phyloP scores from a whole-genome alignment of 2,888 invertebrate species.

The Luperina nickerlii region DNA sequence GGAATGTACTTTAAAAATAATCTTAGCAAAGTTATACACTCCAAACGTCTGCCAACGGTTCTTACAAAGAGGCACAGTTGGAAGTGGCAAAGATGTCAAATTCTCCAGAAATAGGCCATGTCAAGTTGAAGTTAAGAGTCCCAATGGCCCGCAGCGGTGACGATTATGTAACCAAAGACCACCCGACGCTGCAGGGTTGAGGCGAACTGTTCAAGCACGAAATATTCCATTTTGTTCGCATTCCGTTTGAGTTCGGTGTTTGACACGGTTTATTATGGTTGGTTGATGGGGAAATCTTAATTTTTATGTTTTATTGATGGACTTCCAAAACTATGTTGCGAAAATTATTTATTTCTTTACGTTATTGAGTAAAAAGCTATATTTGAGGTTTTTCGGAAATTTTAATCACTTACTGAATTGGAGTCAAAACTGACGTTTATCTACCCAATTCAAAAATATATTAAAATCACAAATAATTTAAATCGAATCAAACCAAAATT shows the following conservation, averaged over 20 bases:
- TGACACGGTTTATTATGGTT: constrained; percentile 46
- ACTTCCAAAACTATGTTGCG: neutral
- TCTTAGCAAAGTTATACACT: constrained; percentile 37
- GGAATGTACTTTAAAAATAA: constrained; percentile 21
- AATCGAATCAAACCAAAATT: neutral
- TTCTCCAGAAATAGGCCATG: constrained; percentile 86
- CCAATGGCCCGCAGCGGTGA: constrained; percentile 83
- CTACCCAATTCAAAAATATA: neutral
- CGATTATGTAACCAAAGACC: constrained; percentile 86
- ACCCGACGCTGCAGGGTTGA: constrained; percentile 77
- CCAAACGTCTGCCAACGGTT: constrained; percentile 51
- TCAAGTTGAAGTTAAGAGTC: constrained; percentile 87
- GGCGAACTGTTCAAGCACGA: constrained; percentile 31
- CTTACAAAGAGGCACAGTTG: constrained; percentile 69
- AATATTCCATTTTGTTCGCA: constrained; percentile 43
- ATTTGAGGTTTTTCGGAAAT: neutral
- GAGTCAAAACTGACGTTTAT: neutral
- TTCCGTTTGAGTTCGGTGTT: constrained; percentile 48
- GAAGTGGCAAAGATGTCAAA: constrained; percentile 84
- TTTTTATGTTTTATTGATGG: constrained; percentile 23
- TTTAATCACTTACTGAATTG: neutral
- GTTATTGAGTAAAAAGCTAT: neutral
- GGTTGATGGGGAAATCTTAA: neutral
- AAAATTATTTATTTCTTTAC: neutral
- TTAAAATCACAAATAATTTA: neutral